Evolutionary conservation across 2,888 invertebrate genomes (phyloP), one percentile per base, ranked within the genome.

Genomic region (Dascillus cervinus): DNA sequence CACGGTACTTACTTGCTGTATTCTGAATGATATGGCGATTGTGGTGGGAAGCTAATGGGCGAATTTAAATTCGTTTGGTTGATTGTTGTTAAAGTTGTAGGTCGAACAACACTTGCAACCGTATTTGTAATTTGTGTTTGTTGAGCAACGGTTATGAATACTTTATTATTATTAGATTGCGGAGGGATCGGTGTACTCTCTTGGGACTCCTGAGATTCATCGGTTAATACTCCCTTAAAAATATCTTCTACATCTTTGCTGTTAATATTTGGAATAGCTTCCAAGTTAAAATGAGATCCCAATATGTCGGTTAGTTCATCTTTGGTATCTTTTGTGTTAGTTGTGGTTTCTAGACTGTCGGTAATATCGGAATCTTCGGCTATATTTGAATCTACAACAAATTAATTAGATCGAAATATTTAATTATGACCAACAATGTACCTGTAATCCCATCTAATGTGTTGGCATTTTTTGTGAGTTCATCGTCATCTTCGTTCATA

Each of bases 181-280:
- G 54, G 43, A 2, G 57, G 49, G 43, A 71, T 73, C 44, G 75
- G 73, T 27, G 71, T 71, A 22, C 82, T 79, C 55, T 82, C 84
- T 60, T 83, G 82, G 2, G 82, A 81, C 60, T 84, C 83, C 70
- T 83, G 75, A 5, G 81, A 80, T 58, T 86, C 84, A 54, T 85
- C 84, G n/a, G 83, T 86, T 33, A 86, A 72, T 36, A 90, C 88
- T 23, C 84, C 88, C 57, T 90, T 89, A 64, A 92, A 88, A 54
- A 91, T 83, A 62, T 90, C 90, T 55, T 91, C 90, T 1, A 91
- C 88, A 50, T 90, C 90, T 60, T 87, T 87, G 55, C 84, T 80
- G 62, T 90, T 89, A 75, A 91, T 90, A 49, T 86, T 87, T 1
- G 87, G 83, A 35, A 90, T 83, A 2, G 81, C 77, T 53, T 86